Evolutionary conservation across 2,797 vertebrate species (phyloP).

Genomic region (Chanos chanos): DNA sequence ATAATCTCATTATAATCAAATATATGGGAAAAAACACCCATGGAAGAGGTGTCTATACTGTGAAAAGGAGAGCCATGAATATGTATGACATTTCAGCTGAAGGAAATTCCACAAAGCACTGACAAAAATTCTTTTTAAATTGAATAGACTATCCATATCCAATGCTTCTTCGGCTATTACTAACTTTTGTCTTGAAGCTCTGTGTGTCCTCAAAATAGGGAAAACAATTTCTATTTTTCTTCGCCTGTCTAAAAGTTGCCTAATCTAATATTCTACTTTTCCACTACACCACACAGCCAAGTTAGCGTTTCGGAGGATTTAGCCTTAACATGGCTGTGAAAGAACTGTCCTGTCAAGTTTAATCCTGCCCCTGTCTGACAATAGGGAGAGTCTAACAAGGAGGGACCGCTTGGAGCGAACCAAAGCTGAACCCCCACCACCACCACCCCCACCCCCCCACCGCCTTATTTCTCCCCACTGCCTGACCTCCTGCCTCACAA

Average conservation of each 20-base stretch:
- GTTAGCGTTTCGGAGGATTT: conserved; percentile 12
- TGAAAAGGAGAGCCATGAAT: not conserved
- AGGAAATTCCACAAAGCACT: not conserved
- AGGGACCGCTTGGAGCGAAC: conserved; percentile 29
- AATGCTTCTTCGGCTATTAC: too few species aligned
- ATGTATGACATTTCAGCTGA: not conserved
- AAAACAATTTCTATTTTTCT: not conserved
- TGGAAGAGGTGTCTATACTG: not conserved
- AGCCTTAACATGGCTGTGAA: conserved; percentile 35
- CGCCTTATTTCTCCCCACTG: conserved; percentile 14
- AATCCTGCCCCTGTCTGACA: conserved; percentile 41
- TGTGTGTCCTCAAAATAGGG: conserved; percentile 4
- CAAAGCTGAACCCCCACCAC: conserved; percentile 21
- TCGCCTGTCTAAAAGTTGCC: too few species aligned
- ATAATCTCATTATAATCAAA: too few species aligned
- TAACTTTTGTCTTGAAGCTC: conserved; percentile 4
- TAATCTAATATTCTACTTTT: not conserved
- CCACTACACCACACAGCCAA: conserved; percentile 21
- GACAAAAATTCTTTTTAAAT: not conserved
- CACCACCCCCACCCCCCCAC: not conserved
- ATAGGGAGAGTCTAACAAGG: conserved; percentile 32
- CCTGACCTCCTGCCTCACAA: conserved; percentile 37
- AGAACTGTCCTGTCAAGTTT: conserved; percentile 46
- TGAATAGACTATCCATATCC: too few species aligned
- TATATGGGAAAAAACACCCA: too few species aligned